Conservation (phyloP, 1,140 invertebrate genomes). For the Adelges cooleyi region DNA sequence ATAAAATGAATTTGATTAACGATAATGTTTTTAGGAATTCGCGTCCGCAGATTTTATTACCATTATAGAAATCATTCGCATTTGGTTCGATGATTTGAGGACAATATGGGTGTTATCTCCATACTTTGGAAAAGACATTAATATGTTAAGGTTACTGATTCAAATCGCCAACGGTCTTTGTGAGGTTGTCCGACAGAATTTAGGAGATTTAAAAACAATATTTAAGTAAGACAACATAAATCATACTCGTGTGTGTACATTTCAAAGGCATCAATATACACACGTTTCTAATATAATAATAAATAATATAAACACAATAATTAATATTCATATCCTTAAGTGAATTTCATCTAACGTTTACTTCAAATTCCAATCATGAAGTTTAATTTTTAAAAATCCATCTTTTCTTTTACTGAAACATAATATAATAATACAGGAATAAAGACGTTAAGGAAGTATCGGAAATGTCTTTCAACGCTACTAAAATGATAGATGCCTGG, state of each 20-base stretch:
- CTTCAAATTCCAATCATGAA: too few relatives aligned
- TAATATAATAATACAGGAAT: too few relatives aligned
- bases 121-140: constrained; percentile 5
- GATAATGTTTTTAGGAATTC: too few relatives aligned
- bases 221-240: constrained; percentile 7
- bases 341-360: too few relatives aligned
- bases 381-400: too few relatives aligned
- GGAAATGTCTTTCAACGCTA: constrained; percentile 7
- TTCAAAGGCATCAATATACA: too few relatives aligned
- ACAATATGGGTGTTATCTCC: constrained; percentile 5
- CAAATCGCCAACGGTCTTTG: constrained; percentile 15
- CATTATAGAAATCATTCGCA: constrained; percentile 3
- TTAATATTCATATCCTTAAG: too few relatives aligned
- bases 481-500: constrained; percentile 20
- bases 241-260: too few relatives aligned
- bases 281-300: too few relatives aligned
- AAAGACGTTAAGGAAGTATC: constrained; percentile 5
- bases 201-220: constrained; percentile 9
- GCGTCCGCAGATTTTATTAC: background rate
- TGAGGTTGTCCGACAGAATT: background rate
- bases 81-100: constrained; percentile 20
- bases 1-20: too few relatives aligned
- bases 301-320: too few relatives aligned
- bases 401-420: too few relatives aligned
- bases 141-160: constrained; percentile 10